phyloP scores from a whole-genome alignment of 2,888 invertebrate genomes.

The Colostygia pectinataria region DNA sequence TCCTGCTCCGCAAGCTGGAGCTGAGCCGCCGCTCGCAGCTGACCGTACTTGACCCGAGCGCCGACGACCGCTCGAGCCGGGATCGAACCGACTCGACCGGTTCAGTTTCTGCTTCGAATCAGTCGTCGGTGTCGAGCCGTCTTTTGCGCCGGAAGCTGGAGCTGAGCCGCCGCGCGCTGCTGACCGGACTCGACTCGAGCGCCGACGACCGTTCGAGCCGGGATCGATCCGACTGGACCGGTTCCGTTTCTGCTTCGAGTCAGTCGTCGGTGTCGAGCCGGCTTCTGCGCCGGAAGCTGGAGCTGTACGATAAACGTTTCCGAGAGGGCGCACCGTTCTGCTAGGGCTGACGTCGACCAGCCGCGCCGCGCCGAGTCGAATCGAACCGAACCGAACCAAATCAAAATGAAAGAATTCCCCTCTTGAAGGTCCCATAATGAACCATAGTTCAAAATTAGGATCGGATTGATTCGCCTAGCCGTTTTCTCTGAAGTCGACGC shows the following conservation, averaged over 20 bases:
- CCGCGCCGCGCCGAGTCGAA: no score
- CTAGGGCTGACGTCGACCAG: no score
- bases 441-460: no score
- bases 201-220: no score
- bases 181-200: not conserved
- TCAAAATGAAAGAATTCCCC: no score
- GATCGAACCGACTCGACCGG: not conserved
- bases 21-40: not conserved
- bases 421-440: no score
- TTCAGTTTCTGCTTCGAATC: not conserved
- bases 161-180: not conserved
- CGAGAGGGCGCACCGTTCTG: no score
- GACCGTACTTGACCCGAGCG: not conserved
- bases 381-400: no score
- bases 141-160: constrained; percentile 3
- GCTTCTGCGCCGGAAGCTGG: constrained; percentile 5
- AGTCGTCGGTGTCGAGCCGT: not conserved
- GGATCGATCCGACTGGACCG: not conserved
- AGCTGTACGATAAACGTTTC: not conserved
- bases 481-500: no score
- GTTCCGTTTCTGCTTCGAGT: not conserved
- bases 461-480: no score
- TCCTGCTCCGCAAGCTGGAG: constrained; percentile 5
- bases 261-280: not conserved
- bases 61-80: no score